These are phyloP conservation scores for Alauda arvensis DNA, from an alignment of 2,797 vertebrate species.

Conservation along the genomic window DNA sequence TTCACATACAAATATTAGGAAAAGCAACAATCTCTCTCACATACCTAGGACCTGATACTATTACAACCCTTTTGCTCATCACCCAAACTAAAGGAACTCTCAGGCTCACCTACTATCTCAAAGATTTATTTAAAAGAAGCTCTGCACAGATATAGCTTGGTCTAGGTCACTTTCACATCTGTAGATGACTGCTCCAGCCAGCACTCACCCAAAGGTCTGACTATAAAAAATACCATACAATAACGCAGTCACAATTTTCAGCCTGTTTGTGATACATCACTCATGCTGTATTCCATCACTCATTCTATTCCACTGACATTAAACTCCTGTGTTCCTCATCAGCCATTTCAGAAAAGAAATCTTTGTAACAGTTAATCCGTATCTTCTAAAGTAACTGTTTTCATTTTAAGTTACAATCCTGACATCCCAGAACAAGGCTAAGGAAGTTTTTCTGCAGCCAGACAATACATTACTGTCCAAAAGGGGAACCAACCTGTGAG, in stretches of 20 bases:
- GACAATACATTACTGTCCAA: background rate
- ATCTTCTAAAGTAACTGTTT: background rate
- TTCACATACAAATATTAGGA: background rate
- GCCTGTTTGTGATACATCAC: background rate
- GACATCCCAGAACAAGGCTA: background rate
- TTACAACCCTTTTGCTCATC: background rate
- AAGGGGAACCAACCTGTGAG: background rate
- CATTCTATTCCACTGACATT: background rate
- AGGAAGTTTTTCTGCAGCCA: background rate
- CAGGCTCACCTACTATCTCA: background rate
- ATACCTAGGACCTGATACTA: fast-evolving
- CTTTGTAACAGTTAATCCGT: background rate
- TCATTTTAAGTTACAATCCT: background rate
- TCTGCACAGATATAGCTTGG: background rate
- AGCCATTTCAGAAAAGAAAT: background rate
- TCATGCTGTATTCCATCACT: background rate
- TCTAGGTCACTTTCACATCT: background rate
- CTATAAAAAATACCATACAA: background rate
- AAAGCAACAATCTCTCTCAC: background rate
- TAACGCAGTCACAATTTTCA: background rate
- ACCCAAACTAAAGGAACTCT: background rate
- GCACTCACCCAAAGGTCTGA: background rate
- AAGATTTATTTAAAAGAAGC: background rate
- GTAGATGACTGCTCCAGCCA: background rate
- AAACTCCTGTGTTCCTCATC: background rate